Evolutionary conservation across 2,113 vertebrate species (phyloP).

Genomic region (Cyanistes caeruleus): DNA sequence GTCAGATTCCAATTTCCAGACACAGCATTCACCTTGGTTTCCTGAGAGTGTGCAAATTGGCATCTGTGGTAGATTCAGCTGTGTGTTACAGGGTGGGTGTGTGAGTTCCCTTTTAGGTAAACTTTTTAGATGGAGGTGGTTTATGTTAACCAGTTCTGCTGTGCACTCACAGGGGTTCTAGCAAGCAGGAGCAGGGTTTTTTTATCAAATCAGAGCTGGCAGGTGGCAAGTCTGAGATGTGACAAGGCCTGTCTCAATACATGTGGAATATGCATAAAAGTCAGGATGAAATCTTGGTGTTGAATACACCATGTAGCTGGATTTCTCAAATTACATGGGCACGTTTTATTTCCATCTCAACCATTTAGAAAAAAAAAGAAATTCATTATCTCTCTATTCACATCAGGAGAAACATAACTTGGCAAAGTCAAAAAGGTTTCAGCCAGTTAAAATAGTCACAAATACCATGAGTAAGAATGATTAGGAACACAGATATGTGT

Average conservation of each 20-base stretch:
- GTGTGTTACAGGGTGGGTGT: not conserved
- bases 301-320: not conserved
- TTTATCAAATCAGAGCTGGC: not conserved
- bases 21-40: not conserved
- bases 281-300: not conserved
- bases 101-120: not conserved
- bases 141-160: not conserved
- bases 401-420: not conserved
- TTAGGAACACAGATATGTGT: slow-evolving; percentile 29
- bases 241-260: not conserved
- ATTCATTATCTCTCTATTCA: not conserved
- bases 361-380: not conserved
- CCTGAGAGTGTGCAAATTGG: not conserved
- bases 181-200: not conserved
- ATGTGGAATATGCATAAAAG: not conserved
- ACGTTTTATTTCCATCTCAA: not conserved
- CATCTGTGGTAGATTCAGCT: not conserved
- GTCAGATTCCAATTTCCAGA: not conserved
- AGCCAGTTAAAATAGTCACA: not conserved
- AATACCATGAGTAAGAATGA: slow-evolving; percentile 26
- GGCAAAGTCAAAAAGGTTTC: not conserved
- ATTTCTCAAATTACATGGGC: not conserved
- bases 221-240: not conserved
- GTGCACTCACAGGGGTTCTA: not conserved
- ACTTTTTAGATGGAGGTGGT: not conserved